Evolutionary conservation across 2,888 invertebrate species (phyloP), one percentile per base, ranked within the genome.

Genomic region (Lathronympha strigana): DNA sequence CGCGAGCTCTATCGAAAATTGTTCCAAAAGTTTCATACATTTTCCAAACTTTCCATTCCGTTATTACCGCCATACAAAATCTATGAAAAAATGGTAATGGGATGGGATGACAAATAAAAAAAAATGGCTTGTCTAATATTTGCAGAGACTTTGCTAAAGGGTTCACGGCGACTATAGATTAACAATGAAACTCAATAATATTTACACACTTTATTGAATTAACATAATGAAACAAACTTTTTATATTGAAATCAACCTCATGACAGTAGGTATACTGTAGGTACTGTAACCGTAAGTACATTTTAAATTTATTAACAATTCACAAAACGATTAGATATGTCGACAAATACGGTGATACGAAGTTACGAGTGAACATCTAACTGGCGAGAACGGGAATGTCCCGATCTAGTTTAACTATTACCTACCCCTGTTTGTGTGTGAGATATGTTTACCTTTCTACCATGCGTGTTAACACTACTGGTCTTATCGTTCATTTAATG

Each of bases 201-300:
- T 92, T 88, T 92, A 92, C 92, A 92, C 92, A 92, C 92, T 92
- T 92, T 92, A 92, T 92, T 92, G 86, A 91, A 88, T 83, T 86
- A 92, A 91, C 90, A 85, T 90, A 92, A 90, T 89, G 84, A 90
- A 92, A 91, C 89, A 87, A 90, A 91, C 90, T 84, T 86, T 83
- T 83, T 82, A 83, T 86, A 86, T 86, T 80, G 82, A 89, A 90
- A 88, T 86, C 76, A 89, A 88, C 78, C 79, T 83, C 82, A 83
- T 85, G 84, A 86, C 85, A 89, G 86, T 88, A 87, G n/a, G n/a
- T n/a, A n/a, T n/a, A n/a, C n/a, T n/a, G n/a, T n/a, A n/a, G n/a
- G n/a, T 84, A 87, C 85, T 89, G 88, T 86, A 82, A 88, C 86
- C 87, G 82, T 87, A 88, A 88, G 83, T 88, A 91, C 90, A 91